A percentile compares a stretch with the other conserved stretches of the same genome.
Evolutionary conservation across 2,113 vertebrate species (phyloP).

Genomic region (Pelecanoides urinatrix): DNA sequence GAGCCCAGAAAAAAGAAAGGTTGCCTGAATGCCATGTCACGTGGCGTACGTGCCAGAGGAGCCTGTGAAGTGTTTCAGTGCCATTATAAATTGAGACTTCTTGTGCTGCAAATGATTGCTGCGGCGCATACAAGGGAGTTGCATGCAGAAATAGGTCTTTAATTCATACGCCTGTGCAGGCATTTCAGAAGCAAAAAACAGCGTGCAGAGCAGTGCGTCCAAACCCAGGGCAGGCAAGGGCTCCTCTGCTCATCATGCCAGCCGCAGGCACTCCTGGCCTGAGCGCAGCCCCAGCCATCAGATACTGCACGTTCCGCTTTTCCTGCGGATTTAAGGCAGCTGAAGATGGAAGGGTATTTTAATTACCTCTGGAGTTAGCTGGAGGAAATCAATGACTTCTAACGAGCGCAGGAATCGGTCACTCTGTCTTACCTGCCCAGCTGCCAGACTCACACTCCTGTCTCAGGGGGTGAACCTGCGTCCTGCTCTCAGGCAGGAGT

Average conservation of each 20-base stretch:
- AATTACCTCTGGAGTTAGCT: neutral
- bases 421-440: neutral
- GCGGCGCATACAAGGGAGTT: accelerated
- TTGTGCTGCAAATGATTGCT: neutral
- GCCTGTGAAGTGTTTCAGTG: neutral
- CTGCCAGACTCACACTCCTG: neutral
- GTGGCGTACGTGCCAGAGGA: neutral
- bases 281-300: neutral
- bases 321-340: neutral
- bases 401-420: neutral
- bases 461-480: accelerated
- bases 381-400: neutral
- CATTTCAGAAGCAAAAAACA: neutral
- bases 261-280: neutral
- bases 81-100: neutral
- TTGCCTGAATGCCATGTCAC: neutral
- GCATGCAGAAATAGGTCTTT: neutral
- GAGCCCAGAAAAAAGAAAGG: neutral
- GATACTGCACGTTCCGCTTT: no score
- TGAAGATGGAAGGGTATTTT: neutral
- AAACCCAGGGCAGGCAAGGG: neutral
- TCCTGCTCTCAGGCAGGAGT: neutral
- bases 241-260: neutral
- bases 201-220: no score
- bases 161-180: accelerated